Base-by-base conservation (phyloP, 92 coral and sea anemone species). In the Zoanthus solanderi region DNA sequence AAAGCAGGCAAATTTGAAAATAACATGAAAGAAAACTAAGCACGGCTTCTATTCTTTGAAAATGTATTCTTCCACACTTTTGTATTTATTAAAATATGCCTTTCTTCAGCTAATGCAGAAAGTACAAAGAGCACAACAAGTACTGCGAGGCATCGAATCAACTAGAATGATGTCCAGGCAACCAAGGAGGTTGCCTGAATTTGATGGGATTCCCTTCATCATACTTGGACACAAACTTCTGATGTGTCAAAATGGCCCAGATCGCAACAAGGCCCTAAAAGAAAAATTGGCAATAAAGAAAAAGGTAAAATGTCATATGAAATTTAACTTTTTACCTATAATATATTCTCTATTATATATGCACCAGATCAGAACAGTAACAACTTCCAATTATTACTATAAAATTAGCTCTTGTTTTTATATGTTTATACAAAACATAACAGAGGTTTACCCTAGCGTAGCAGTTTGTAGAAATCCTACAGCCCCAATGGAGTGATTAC, bases 241-340 rank as follows among this genome's bases (percentile, higher is more conserved):
- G 46, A 85, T 81, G 56, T 90, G 90, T 45, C 90, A 90, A 90
- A 90, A 90, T 90, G 93, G 90, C 54, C 93, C 93, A 37, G 93
- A 90, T 58, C 63, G 76, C 9, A 87, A 90, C 48, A 90, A 73
- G 76, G 90, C 93, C 50, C 75, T 86, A 34, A 87, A 90, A 61
- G 76, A 90, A 90, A 82, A 80, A 45, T 53, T 78, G 44, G 61
- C 23, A 23, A 23, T n/a, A 50, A 87, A 67, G 58, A 80, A 80
- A 75, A 71, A 29, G 65, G 76, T 68, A 31, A 85, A 73, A 72
- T 72, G 63, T 31, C 14, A 18, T 32, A 14, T 71, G 12, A 8
- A 29, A 8, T 71, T 71, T 2, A 71, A 32, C 17, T 29, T 66
- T n/a, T 15, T 66, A 66, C 3, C 72, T 66, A 28, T 66, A 31